A percentile compares a stretch with the other conserved stretches of the same genome.
Conservation (phyloP, 1,140 invertebrate genomes). For the Thereuonema tuberculata region DNA sequence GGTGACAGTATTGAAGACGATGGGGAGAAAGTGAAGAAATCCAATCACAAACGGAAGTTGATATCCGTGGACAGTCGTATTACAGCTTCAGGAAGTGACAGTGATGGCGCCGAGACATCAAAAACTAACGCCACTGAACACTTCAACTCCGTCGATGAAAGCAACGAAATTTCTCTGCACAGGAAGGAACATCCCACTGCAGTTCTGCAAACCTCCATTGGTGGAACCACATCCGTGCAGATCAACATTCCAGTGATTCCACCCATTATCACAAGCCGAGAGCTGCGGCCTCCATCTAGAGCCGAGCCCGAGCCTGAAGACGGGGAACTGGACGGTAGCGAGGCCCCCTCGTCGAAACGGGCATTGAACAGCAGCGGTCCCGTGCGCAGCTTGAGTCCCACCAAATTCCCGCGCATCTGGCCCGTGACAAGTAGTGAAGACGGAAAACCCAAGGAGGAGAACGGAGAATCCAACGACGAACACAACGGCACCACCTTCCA, state of each 20-base stretch:
- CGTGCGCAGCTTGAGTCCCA: not conserved
- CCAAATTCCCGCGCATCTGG: not conserved
- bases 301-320: not conserved
- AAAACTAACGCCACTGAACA: not conserved
- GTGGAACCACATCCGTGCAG: no score
- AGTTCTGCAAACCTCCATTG: not conserved
- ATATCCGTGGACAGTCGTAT: no score
- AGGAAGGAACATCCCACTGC: not conserved
- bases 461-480: not conserved
- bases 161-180: no score
- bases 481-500: not conserved
- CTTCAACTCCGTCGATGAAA: not conserved
- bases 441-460: not conserved
- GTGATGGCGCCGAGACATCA: no score
- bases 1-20: conserved; percentile 2
- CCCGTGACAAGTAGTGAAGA: no score
- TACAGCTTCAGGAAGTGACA: no score
- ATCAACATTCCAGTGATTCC: not conserved
- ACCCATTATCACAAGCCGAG: not conserved
- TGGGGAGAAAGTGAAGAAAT: no score
- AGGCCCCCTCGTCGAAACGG: not conserved
- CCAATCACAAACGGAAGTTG: no score
- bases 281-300: not conserved
- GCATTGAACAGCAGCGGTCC: not conserved
- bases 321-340: no score